phyloP scores from a whole-genome alignment of 2,113 vertebrate genomes.

The Atractosteus spatula region DNA sequence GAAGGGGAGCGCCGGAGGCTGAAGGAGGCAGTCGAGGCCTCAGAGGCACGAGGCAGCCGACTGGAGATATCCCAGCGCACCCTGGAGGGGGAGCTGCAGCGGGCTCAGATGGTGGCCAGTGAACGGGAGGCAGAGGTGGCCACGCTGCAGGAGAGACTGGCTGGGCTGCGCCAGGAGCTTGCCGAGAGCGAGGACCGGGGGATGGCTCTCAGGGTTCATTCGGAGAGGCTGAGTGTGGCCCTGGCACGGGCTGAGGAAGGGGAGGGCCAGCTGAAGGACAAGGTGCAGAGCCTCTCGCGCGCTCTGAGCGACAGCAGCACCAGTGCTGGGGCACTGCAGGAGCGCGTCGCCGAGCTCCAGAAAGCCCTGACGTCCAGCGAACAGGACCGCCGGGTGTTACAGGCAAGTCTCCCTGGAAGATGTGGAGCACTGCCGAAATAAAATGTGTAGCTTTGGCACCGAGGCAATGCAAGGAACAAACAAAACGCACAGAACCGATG shows the following conservation, averaged over 20 bases:
- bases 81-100: constrained; percentile 66
- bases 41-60: constrained; percentile 49
- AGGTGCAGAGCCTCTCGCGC: constrained; percentile 56
- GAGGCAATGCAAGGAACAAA: no score
- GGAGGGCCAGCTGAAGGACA: constrained; percentile 62
- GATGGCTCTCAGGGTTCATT: constrained; percentile 44
- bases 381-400: constrained; percentile 64
- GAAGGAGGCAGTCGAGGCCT: constrained; percentile 59
- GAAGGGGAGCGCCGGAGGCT: constrained; percentile 54
- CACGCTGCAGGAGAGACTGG: constrained; percentile 55
- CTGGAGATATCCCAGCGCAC: constrained; percentile 59
- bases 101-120: constrained; percentile 48
- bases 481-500: neutral
- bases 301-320: constrained; percentile 49
- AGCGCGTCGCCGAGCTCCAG: constrained; percentile 63
- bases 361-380: constrained; percentile 60
- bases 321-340: constrained; percentile 52
- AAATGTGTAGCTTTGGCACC: no score
- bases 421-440: no score
- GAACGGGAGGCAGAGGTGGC: constrained; percentile 60
- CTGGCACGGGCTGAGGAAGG: constrained; percentile 61
- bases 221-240: constrained; percentile 50
- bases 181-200: constrained; percentile 60
- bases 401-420: constrained; percentile 50
- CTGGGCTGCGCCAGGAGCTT: constrained; percentile 55